Evolutionary conservation across 1,140 invertebrate species (phyloP).

Genomic region (Dinoponera quadriceps): DNA sequence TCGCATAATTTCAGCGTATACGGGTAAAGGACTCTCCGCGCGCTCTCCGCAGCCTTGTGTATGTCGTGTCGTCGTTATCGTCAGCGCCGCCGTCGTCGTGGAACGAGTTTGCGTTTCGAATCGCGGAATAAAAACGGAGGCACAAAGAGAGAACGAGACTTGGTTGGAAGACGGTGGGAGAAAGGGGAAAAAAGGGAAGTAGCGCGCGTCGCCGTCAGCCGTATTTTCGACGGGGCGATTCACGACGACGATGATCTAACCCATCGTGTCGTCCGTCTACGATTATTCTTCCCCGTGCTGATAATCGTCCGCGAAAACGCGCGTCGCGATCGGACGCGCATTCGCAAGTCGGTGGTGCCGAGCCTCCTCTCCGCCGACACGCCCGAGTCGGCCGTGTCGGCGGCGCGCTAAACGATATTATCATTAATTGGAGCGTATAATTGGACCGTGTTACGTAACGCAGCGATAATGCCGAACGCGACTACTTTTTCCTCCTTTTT

Average conservation of each 20-base stretch:
- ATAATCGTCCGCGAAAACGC: constrained; percentile 36
- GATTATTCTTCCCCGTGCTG: constrained; percentile 23
- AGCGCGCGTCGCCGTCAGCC: too few relatives aligned
- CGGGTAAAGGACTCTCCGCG: constrained; percentile 73
- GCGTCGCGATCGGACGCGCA: neutral
- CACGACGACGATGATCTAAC: neutral
- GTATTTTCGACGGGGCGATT: neutral
- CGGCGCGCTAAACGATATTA: constrained; percentile 52
- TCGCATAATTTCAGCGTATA: constrained; percentile 75
- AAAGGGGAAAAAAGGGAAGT: neutral
- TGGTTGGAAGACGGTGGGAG: neutral
- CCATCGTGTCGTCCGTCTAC: neutral
- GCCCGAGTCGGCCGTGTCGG: constrained; percentile 10
- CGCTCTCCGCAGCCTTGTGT: constrained; percentile 58
- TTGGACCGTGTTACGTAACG: constrained; percentile 47
- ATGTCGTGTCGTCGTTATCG: constrained; percentile 50
- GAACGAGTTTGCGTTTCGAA: constrained; percentile 27
- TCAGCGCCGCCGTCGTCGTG: neutral
- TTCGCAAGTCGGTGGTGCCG: neutral
- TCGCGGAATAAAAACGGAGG: constrained; percentile 23
- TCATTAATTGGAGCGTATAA: constrained; percentile 59
- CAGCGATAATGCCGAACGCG: neutral
- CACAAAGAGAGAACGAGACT: too few relatives aligned
- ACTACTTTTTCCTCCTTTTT: constrained; percentile 28
- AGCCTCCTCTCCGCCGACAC: constrained; percentile 24